A percentile compares a stretch with the other conserved stretches of the same genome.
These are phyloP conservation scores for Pelobates fuscus DNA, from an alignment of 2,113 vertebrate species.

Conservation along the genomic window DNA sequence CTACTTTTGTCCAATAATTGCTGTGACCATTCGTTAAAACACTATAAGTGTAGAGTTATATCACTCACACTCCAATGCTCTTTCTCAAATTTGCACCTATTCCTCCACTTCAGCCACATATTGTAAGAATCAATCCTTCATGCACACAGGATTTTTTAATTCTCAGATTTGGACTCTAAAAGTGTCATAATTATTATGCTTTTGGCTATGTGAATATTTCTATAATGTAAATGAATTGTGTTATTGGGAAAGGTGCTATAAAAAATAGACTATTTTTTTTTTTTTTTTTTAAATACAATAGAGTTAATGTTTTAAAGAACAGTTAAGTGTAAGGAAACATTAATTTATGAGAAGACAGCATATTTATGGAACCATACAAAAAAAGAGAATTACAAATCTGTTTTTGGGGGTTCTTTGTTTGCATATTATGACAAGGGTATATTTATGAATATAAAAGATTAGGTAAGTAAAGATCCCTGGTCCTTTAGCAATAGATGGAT, in stretches of 20 bases:
- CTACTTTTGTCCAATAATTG: neutral
- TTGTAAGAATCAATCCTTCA: neutral
- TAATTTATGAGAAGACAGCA: too few relatives aligned
- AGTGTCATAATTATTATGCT: conserved; percentile 20
- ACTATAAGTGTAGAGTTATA: neutral
- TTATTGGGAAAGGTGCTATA: neutral
- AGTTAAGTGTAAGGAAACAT: too few relatives aligned
- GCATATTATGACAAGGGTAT: too few relatives aligned
- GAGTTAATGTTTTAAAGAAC: too few relatives aligned
- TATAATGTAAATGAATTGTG: conserved; percentile 1
- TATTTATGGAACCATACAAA: too few relatives aligned
- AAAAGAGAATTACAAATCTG: too few relatives aligned
- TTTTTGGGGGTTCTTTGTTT: too few relatives aligned
- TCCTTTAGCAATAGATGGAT: too few relatives aligned
- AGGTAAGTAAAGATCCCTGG: too few relatives aligned
- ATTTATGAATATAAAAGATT: too few relatives aligned
- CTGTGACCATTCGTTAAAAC: neutral
- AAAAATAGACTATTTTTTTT: too few relatives aligned
- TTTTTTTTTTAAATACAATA: too few relatives aligned
- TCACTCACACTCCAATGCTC: conserved; percentile 26
- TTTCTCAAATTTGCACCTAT: conserved; percentile 29
- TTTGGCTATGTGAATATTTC: conserved; percentile 13
- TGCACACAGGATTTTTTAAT: conserved; percentile 5
- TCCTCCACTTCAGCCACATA: neutral
- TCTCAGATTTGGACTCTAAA: conserved; percentile 18